Evolutionary conservation across 35 echinoderm and acorn worm genomes (phyloP).

Genomic region (Eucidaris tribuloides): DNA sequence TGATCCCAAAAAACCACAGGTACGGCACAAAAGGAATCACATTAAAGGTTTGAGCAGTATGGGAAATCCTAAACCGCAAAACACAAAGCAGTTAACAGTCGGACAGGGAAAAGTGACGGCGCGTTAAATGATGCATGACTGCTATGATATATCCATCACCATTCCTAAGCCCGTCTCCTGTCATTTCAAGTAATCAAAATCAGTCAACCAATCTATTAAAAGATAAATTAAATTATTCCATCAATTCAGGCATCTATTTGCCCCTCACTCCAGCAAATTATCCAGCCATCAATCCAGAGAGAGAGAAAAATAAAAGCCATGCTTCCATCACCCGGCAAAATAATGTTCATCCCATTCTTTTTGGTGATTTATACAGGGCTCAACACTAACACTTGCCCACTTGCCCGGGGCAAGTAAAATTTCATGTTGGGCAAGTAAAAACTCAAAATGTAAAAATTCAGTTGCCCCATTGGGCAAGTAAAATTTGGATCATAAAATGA

Average conservation of each 20-base stretch:
- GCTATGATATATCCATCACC: not conserved
- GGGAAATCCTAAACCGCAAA: not conserved
- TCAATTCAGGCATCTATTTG: not conserved
- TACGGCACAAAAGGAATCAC: not conserved
- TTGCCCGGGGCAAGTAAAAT: too few relatives aligned
- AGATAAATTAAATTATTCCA: slow-evolving; percentile 19
- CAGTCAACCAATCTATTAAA: slow-evolving; percentile 3
- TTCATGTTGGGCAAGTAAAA: too few relatives aligned
- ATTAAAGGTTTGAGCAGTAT: not conserved
- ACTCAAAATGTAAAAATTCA: too few relatives aligned
- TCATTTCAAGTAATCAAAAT: slow-evolving; percentile 17
- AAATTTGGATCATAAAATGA: too few relatives aligned
- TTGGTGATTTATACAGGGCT: too few relatives aligned
- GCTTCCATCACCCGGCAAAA: too few relatives aligned
- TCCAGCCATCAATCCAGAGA: not conserved
- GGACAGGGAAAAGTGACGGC: not conserved
- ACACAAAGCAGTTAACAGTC: not conserved
- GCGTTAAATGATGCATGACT: slow-evolving; percentile 4
- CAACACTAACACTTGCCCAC: too few relatives aligned
- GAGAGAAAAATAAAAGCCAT: too few relatives aligned
- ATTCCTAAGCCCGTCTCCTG: not conserved
- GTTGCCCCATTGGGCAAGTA: too few relatives aligned
- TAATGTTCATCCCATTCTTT: too few relatives aligned
- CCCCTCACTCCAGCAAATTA: not conserved
- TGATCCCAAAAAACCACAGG: not conserved